Evolutionary conservation across 2,113 vertebrate species (phyloP), one percentile per base, ranked within the genome.

Genomic region (Pica pica): DNA sequence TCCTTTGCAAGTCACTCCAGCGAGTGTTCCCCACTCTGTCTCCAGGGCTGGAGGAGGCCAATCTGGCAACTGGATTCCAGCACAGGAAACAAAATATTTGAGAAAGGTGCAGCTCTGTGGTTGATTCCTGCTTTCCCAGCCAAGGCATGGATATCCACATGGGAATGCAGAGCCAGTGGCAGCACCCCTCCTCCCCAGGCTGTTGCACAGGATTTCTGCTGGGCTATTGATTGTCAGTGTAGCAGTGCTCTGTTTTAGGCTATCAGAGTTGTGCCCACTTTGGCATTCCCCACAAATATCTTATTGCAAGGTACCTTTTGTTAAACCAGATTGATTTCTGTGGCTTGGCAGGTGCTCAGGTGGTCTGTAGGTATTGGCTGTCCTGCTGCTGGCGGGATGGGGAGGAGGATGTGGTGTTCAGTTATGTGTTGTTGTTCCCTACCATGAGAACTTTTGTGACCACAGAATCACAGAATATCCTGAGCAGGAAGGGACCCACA

Each of bases 61-160:
- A 30, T 71, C 27, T 41, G 63, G 64, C 47, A 83, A 27, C 24
- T 79, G 67, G 26, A 39, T 64, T 89, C 47, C 46, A 65, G 59
- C 35, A 5, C 18, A 26, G 6, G 41, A 73, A 39, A 13, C 33
- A 24, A 67, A 80, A 44, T 60, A 16, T 52, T 28, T 67, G 63
- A 61, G 7, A 61, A 19, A 64, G 49, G 23, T 61, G 37, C 7
- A 13, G 49, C 49, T 71, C 49, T 41, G 41, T 9, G 26, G 16
- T 16, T 1, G 6, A 20, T 81, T 11, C 16, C 55, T 69, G 44
- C 67, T 87, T 87, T 73, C 60, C 79, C 61, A 81, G 70, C 50
- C 41, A 16, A 42, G 75, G 27, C 4, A 0, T 16, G 56, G 60
- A 12, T 2, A 17, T 44, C 59, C 16, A 2, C 1, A 2, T 41